Percentiles rank a stretch among this genome's conserved stretches.
Conservation (phyloP, 2,888 invertebrate species). For the Prosopocoilus inquinatus region DNA sequence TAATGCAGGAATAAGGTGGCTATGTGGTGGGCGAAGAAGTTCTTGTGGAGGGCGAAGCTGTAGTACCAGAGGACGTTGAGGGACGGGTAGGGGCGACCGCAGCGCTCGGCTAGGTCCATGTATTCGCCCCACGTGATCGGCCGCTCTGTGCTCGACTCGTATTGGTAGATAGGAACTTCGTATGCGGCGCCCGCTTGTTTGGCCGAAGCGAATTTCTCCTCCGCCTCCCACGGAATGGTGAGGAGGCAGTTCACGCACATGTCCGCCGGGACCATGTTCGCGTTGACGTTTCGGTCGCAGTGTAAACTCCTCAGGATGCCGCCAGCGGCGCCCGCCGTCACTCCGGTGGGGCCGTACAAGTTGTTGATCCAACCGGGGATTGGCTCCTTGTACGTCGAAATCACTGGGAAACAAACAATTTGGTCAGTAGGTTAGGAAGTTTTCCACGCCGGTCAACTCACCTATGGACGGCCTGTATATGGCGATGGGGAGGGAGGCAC, state of each 20-base stretch:
- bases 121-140: conserved; percentile 76
- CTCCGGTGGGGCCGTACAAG: conserved; percentile 83
- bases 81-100: conserved; percentile 60
- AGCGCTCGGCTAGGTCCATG: conserved; percentile 58
- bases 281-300: conserved; percentile 64
- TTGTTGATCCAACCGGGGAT: conserved; percentile 88
- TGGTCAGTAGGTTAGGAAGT: too few relatives aligned
- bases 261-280: conserved; percentile 78
- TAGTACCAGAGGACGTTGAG: conserved; percentile 69
- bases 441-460: conserved; percentile 40
- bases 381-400: conserved; percentile 71
- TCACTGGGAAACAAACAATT: conserved; percentile 50
- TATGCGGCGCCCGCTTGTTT: conserved; percentile 24
- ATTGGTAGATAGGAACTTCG: conserved; percentile 77
- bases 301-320: conserved; percentile 75
- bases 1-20: conserved; percentile 65
- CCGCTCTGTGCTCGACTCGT: conserved; percentile 79
- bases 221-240: conserved; percentile 72
- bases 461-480: conserved; percentile 85
- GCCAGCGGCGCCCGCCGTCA: conserved; percentile 70
- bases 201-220: conserved; percentile 22
- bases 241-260: conserved; percentile 81
- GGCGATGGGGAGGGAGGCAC: conserved; percentile 72
- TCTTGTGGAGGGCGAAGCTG: conserved; percentile 62
- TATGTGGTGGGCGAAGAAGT: conserved; percentile 59